Base-by-base conservation (phyloP, 2,888 invertebrate genomes). In the Labia minor region DNA sequence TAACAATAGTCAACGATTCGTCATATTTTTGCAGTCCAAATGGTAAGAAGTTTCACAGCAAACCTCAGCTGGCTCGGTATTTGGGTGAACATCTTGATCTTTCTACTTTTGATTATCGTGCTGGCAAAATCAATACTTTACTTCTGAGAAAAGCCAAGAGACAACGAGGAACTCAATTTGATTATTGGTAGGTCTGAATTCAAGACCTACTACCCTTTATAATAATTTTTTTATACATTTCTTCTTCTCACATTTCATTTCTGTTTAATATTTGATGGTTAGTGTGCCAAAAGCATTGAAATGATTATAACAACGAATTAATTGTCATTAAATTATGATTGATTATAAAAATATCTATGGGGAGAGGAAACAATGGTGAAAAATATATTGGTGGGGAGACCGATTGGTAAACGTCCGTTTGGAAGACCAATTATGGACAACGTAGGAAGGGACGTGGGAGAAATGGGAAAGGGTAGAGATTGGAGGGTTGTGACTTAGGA, bases 11-110 rank as follows among this genome's bases (percentile, higher is more conserved):
- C n/a, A n/a, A 21, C 16, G 21, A 21, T 33, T 33, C 33, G 33
- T 33, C 11, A 33, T 69, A 71, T 68, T 71, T 71, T 72, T 76
- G 73, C 81, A 91, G 90, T 80, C 90, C 90, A 73, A 85, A 86
- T 81, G 91, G 90, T 77, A 87, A 86, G 81, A 88, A 87, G 81
- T 86, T 90, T 77, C 85, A 88, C 78, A 90, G 86, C 80, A 91
- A 91, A 79, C 87, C 88, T 70, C 88, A 90, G 80, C 82, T 92
- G 77, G 86, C 87, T 72, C 84, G 89, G 74, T 86, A 86, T 78
- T 83, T 90, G 72, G 89, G 89, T 76, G 87, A 88, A 78, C 81
- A 84, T 75, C 83, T 88, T 80, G 91, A 91, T 81, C 82, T 90
- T 74, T 85, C 88, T 73, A 85, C 86, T 76, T 90, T 91, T 81